Evolutionary conservation across 2,888 invertebrate species (phyloP).

Genomic region (Ichneumoninae sp.): DNA sequence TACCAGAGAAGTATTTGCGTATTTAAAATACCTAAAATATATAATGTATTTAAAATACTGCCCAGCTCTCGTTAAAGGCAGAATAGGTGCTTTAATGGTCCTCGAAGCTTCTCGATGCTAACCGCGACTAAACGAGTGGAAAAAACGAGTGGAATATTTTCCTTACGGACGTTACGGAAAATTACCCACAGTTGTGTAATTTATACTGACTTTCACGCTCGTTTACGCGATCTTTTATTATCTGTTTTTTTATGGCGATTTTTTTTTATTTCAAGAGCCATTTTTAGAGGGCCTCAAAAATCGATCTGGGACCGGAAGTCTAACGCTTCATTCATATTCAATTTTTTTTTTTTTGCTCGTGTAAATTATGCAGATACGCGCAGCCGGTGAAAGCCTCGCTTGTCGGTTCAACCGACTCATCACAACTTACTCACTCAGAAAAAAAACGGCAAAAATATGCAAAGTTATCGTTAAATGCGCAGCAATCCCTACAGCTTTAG

Average conservation of each 20-base stretch:
- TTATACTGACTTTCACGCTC: conserved; percentile 25
- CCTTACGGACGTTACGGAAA: conserved; percentile 40
- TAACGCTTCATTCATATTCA: neutral
- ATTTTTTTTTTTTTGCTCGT: conserved; percentile 15
- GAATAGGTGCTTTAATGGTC: conserved; percentile 37
- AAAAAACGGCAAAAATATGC: conserved; percentile 1
- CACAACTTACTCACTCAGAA: conserved; percentile 18
- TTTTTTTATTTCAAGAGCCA: neutral
- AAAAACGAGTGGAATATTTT: conserved; percentile 22
- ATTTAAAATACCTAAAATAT: no score
- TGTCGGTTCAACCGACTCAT: conserved; percentile 11
- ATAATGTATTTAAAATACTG: no score
- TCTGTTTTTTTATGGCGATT: neutral
- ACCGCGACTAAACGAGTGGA: conserved; percentile 39
- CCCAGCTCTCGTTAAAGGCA: neutral
- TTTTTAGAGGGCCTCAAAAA: neutral
- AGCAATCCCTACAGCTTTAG: conserved; percentile 2
- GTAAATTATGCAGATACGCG: neutral
- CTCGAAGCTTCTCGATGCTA: conserved; percentile 27
- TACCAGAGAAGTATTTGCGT: no score
- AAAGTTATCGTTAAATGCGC: neutral
- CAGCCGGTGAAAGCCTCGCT: conserved; percentile 17
- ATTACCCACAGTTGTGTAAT: conserved; percentile 47
- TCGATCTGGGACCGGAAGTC: neutral
- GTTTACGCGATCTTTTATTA: conserved; percentile 5